Evolutionary conservation across 2,888 invertebrate genomes (phyloP), one percentile per base, ranked within the genome.

Genomic region (Dryadula phaetusa): DNA sequence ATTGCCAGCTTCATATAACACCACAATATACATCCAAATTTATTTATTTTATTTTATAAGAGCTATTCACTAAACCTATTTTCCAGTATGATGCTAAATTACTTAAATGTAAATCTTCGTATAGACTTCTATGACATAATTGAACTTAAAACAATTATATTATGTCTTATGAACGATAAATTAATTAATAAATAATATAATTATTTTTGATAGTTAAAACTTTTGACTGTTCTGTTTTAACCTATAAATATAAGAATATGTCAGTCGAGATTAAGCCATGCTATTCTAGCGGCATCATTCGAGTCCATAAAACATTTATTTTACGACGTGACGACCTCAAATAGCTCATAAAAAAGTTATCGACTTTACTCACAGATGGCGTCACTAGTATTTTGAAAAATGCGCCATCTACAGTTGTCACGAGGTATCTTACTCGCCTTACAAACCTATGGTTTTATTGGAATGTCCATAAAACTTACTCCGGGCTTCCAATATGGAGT

Each of bases 251-350:
- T 58, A 66, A 66, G 37, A 61, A 66, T 70, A 70, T 69, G 60
- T 34, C 69, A 22, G 32, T 62, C 16, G 22, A 64, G 18, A 63
- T 52, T 63, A 56, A 61, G 72, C 70, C 74, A 71, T 76, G 84
- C 87, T 82, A 85, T 84, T 86, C 86, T 91, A 90, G 92, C 92
- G 92, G 82, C 92, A 87, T 90, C 92, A 81, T 76, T 79, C 84
- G 87, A 82, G 76, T 74, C 77, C 83, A 84, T 90, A 90, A 90
- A 91, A 81, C 84, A 87, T 85, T 81, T 80, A 84, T 79, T 89
- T 92, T 89, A 92, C 86, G 89, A 88, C 72, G 87, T 88, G 88
- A 82, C 82, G 84, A 88, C 82, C 83, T 82, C 83, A 84, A 88
- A 88, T 85, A 79, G 82, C 85, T 83, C 85, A 82, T 90, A 90